A percentile compares a stretch with the other conserved stretches of the same genome.
Conservation (phyloP, 1,140 invertebrate species). For the Saccostrea echinata region DNA sequence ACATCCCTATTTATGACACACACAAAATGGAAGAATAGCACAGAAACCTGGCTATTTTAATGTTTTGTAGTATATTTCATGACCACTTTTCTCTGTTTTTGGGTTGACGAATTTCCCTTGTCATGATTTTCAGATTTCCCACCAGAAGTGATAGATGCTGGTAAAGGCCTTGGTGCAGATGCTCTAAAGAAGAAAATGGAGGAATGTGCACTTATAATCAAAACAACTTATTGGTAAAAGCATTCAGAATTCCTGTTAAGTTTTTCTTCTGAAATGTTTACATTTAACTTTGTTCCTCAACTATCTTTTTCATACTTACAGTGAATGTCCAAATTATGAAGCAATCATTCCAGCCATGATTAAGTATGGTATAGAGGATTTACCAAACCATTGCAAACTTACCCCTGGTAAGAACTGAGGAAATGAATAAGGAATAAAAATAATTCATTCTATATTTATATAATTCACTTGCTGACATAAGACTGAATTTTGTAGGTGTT, state of each 20-base stretch:
- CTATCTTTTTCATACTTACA: conserved; percentile 47
- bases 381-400: conserved; percentile 92
- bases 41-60: too few relatives aligned
- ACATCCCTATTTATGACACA: too few relatives aligned
- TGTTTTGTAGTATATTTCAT: too few relatives aligned
- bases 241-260: neutral
- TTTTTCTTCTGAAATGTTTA: neutral
- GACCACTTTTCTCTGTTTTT: too few relatives aligned
- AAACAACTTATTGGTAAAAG: conserved; percentile 95
- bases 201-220: conserved; percentile 88
- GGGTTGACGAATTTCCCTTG: too few relatives aligned
- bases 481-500: conserved; percentile 82
- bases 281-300: neutral
- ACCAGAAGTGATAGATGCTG: conserved; percentile 81
- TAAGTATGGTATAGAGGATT: conserved; percentile 88
- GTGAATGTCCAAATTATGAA: conserved; percentile 98
- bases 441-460: too few relatives aligned
- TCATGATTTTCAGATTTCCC: conserved; percentile 83
- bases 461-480: too few relatives aligned
- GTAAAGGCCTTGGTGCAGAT: conserved; percentile 83
- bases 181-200: conserved; percentile 91
- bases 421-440: neutral
- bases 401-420: conserved; percentile 85
- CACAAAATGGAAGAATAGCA: too few relatives aligned
- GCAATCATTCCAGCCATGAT: conserved; percentile 90